Evolutionary conservation across 2,888 invertebrate genomes (phyloP).

Genomic region (Trissolcus brochymenae): DNA sequence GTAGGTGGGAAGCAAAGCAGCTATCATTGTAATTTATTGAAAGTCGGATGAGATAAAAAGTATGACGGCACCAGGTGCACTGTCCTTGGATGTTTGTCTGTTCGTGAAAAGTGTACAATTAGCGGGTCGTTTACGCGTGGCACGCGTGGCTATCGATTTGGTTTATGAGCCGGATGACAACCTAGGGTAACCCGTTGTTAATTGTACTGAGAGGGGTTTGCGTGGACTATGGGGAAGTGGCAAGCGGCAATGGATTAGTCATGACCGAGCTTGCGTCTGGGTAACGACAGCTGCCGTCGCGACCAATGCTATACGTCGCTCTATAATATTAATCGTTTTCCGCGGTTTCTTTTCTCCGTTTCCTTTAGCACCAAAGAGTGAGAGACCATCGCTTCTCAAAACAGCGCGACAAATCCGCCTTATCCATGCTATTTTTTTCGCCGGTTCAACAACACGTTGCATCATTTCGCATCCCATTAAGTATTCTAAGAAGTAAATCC

Average conservation of each 20-base stretch:
- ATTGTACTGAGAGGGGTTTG: slow-evolving; percentile 64
- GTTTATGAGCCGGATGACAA: slow-evolving; percentile 69
- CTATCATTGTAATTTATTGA: not conserved
- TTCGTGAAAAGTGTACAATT: slow-evolving; percentile 52
- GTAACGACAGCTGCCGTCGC: slow-evolving; percentile 72
- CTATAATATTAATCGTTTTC: slow-evolving; percentile 49
- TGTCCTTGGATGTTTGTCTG: slow-evolving; percentile 60
- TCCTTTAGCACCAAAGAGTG: slow-evolving; percentile 3
- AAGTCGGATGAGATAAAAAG: not conserved
- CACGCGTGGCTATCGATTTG: slow-evolving; percentile 69
- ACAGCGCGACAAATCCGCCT: slow-evolving; percentile 18
- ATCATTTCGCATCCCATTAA: not conserved
- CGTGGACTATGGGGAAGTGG: slow-evolving; percentile 66
- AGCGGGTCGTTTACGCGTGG: slow-evolving; percentile 68
- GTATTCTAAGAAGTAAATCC: not conserved
- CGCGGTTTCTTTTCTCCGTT: slow-evolving; percentile 34
- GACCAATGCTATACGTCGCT: slow-evolving; percentile 55
- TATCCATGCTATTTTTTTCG: slow-evolving; percentile 22
- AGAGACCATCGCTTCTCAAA: slow-evolving; percentile 3
- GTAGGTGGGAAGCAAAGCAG: not conserved
- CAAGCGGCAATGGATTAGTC: slow-evolving; percentile 70
- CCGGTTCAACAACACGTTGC: slow-evolving; percentile 1
- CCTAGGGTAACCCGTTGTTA: slow-evolving; percentile 68
- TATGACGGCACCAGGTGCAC: slow-evolving; percentile 61
- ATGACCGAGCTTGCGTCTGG: slow-evolving; percentile 70